These are phyloP conservation scores for Oreochromis aureus DNA, from an alignment of 2,113 vertebrate genomes.

Conservation along the genomic window DNA sequence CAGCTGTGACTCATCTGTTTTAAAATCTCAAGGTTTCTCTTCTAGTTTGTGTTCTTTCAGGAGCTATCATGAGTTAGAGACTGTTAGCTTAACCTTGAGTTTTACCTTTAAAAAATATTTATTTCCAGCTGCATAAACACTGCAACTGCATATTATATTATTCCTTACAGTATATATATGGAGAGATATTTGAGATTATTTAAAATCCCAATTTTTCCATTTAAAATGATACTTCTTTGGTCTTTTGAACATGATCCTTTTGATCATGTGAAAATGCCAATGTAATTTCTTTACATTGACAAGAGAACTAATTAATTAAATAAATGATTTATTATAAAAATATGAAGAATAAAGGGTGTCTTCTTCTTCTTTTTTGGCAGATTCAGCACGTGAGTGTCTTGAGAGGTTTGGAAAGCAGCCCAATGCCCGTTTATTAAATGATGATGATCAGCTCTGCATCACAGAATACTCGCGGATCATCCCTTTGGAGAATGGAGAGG, in stretches of 20 bases:
- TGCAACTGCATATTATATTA: neutral
- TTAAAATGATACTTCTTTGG: neutral
- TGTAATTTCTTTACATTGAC: neutral
- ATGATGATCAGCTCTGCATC: constrained; percentile 83
- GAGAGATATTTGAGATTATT: neutral
- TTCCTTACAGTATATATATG: neutral
- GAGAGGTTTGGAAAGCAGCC: constrained; percentile 79
- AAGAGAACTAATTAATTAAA: neutral
- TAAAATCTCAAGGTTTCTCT: neutral
- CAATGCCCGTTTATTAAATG: constrained; percentile 65
- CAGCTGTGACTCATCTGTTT: neutral
- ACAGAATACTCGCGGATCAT: constrained; percentile 86
- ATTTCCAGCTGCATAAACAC: neutral
- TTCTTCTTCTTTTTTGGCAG: constrained; percentile 48
- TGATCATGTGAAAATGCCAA: neutral
- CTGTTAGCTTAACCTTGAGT: neutral
- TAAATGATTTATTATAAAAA: neutral
- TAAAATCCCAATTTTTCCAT: neutral
- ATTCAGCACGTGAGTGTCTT: constrained; percentile 82
- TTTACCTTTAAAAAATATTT: neutral
- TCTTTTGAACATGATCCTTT: neutral
- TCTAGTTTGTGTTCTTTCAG: neutral
- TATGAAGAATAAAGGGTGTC: neutral
- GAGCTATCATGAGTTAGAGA: neutral
- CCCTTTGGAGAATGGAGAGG: constrained; percentile 91